A percentile compares a stretch with the other conserved stretches of the same genome.
These are phyloP conservation scores for Syrista parreyssii DNA, from an alignment of 2,888 invertebrate species.

Conservation along the genomic window DNA sequence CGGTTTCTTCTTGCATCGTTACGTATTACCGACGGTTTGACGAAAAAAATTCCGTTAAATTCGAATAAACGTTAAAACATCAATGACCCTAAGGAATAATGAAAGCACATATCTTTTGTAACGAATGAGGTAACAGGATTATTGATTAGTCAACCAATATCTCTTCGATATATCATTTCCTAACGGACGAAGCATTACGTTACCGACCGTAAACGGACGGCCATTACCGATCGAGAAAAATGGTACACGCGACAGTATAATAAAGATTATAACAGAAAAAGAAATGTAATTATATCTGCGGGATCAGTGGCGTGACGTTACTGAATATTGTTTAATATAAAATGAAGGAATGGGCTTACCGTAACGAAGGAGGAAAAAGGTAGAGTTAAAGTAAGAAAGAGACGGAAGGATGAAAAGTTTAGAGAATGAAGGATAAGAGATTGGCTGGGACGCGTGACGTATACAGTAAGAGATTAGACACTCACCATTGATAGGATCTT, in stretches of 20 bases:
- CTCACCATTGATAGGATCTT: slow-evolving; percentile 38
- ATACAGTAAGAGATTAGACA: slow-evolving; percentile 21
- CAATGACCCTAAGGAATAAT: not conserved
- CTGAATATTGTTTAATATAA: not conserved
- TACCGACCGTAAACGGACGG: not conserved
- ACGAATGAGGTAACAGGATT: not conserved
- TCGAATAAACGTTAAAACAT: not conserved
- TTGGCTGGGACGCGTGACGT: slow-evolving; percentile 1
- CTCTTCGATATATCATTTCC: not conserved
- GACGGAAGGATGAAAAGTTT: not conserved
- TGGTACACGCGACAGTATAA: not conserved
- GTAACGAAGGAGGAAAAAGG: not conserved
- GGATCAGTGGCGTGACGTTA: not conserved
- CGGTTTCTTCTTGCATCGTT: not conserved
- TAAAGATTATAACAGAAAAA: not conserved
- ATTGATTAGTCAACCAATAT: not conserved
- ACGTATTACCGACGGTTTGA: not conserved
- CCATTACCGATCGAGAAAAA: not conserved
- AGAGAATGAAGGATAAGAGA: not conserved
- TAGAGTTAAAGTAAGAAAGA: not conserved
- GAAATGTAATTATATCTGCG: not conserved
- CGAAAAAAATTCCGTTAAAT: not conserved
- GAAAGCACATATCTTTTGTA: not conserved
- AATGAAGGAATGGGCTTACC: not conserved
- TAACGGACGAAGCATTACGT: not conserved